These are phyloP conservation scores for Dendrophyllia cribrosa DNA, from an alignment of 64 coral and sea anemone genomes.

Conservation along the genomic window DNA sequence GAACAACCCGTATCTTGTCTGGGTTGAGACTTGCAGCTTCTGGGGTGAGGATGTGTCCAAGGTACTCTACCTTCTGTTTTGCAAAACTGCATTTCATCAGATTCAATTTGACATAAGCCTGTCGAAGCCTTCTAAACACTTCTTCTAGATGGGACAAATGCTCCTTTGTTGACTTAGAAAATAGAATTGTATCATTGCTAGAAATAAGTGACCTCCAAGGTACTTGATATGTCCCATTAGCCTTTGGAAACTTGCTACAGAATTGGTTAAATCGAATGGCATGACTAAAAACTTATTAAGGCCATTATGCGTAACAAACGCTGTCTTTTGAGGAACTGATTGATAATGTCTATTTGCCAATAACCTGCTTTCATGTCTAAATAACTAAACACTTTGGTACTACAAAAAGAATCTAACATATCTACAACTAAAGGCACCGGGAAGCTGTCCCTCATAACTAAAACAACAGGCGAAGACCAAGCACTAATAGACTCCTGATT, in stretches of 20 bases:
- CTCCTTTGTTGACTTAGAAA: too few relatives aligned
- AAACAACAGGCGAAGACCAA: constrained; percentile 22
- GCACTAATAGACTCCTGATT: constrained; percentile 11
- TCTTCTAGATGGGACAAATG: not conserved
- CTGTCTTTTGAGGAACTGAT: not conserved
- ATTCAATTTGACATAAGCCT: not conserved
- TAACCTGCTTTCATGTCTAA: constrained; percentile 24
- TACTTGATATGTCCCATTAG: constrained; percentile 28
- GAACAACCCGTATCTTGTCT: not conserved
- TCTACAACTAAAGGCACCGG: constrained; percentile 5
- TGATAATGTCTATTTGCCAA: constrained; percentile 42
- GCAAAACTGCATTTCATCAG: not conserved
- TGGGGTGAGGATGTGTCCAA: not conserved
- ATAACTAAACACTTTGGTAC: not conserved
- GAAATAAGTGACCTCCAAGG: too few relatives aligned
- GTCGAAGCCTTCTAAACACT: not conserved
- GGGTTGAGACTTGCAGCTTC: not conserved
- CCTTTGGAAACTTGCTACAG: constrained; percentile 3
- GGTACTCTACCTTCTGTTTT: not conserved
- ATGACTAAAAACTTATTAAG: constrained; percentile 8
- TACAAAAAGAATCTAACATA: constrained; percentile 1
- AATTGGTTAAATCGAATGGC: constrained; percentile 11
- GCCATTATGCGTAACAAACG: constrained; percentile 16
- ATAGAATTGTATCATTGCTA: too few relatives aligned
- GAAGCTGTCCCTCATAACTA: constrained; percentile 27